Percentiles rank a stretch among this genome's conserved stretches.
Conservation (phyloP, 1,140 invertebrate genomes). For the Campodea augens region DNA sequence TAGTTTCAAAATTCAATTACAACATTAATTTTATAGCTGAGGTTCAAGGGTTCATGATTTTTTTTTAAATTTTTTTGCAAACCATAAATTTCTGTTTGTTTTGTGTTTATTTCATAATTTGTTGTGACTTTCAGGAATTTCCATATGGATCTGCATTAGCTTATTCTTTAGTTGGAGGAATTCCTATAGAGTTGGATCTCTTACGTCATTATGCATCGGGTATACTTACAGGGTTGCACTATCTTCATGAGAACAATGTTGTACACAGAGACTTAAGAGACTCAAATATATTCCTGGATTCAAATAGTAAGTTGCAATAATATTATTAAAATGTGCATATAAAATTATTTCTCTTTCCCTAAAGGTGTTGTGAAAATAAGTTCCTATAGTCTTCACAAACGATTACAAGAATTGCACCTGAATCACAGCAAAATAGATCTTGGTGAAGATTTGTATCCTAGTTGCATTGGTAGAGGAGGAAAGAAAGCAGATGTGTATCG, state of each 20-base stretch:
- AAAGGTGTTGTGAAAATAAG: slow-evolving; percentile 33
- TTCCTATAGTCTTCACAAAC: slow-evolving; percentile 51
- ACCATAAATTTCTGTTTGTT: neutral
- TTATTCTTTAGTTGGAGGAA: slow-evolving; percentile 31
- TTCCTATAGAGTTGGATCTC: slow-evolving; percentile 33
- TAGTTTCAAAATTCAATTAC: neutral
- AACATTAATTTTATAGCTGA: neutral
- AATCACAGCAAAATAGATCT: slow-evolving; percentile 16
- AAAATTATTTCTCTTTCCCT: slow-evolving; percentile 9
- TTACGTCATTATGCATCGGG: slow-evolving; percentile 40
- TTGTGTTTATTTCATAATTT: slow-evolving; percentile 3
- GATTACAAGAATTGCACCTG: slow-evolving; percentile 31
- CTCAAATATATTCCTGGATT: slow-evolving; percentile 41
- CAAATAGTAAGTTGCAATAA: slow-evolving; percentile 20
- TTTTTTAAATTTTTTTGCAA: neutral
- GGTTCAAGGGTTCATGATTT: neutral
- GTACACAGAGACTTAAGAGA: slow-evolving; percentile 52
- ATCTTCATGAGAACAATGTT: slow-evolving; percentile 54
- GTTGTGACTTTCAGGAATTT: slow-evolving; percentile 33
- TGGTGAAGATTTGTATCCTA: slow-evolving; percentile 23
- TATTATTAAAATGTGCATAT: slow-evolving; percentile 1
- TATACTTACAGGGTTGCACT: slow-evolving; percentile 42
- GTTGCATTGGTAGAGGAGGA: slow-evolving; percentile 35
- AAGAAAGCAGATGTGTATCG: slow-evolving; percentile 53
- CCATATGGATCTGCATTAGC: slow-evolving; percentile 31